These are phyloP conservation scores for Zapus hudsonius DNA, from an alignment of 2,113 vertebrate genomes.

Conservation along the genomic window DNA sequence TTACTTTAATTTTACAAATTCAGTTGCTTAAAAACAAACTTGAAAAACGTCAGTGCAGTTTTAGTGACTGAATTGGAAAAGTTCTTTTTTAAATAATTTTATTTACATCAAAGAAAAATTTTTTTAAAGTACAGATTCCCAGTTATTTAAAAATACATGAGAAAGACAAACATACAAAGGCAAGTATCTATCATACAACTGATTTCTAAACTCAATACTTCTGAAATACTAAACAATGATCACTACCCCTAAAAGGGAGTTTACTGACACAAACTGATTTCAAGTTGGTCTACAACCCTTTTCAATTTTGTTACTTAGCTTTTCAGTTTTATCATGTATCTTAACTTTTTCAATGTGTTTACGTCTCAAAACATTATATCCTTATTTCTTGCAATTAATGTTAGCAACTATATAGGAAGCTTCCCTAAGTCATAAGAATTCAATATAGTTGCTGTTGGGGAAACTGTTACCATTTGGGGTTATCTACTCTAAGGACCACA, in stretches of 20 bases:
- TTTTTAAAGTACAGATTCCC: constrained; percentile 70
- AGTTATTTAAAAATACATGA: constrained; percentile 72
- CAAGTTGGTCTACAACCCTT: constrained; percentile 54
- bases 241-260: constrained; percentile 44
- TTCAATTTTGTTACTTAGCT: constrained; percentile 51
- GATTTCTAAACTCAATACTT: constrained; percentile 65
- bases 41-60: constrained; percentile 26
- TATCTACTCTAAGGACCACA: constrained; percentile 21
- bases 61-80: constrained; percentile 53
- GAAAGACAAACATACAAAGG: constrained; percentile 72
- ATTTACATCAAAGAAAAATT: constrained; percentile 71
- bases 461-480: constrained; percentile 46
- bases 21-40: constrained; percentile 43
- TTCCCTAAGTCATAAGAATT: constrained; percentile 60
- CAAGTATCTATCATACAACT: constrained; percentile 57
- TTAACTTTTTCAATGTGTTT: constrained; percentile 47
- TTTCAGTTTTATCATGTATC: constrained; percentile 37
- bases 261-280: constrained; percentile 64
- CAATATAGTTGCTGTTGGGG: constrained; percentile 21
- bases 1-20: constrained; percentile 56
- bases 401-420: constrained; percentile 34
- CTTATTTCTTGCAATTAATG: constrained; percentile 60
- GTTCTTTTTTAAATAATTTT: constrained; percentile 54
- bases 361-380: constrained; percentile 45
- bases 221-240: constrained; percentile 71